Base-by-base conservation (phyloP, 2,113 vertebrate genomes). In the Pleuronectes platessa region DNA sequence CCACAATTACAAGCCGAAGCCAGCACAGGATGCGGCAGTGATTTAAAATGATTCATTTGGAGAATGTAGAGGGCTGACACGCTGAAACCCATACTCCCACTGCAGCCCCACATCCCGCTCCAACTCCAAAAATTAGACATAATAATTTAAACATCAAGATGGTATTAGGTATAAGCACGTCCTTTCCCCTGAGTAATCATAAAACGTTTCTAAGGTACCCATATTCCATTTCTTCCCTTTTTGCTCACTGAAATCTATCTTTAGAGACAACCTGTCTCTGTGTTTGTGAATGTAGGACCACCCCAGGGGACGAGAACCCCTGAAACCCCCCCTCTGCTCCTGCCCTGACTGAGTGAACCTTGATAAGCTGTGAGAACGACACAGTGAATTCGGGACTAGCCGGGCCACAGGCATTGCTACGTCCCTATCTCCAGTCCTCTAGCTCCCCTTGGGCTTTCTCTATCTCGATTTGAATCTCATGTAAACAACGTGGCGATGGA, bases 11-110 rank as follows among this genome's bases (percentile, higher is more conserved):
- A 86, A 90, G 80, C 83, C 77, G 68, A 86, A 83, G 86, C 84
- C 88, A 87, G 85, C 86, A 91, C 93, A 93, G 91, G 93, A 94
- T 93, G 90, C 88, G 68, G 89, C 78, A 83, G 82, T 78, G 83
- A 87, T 90, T 91, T 92, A 67, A 81, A 92, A 86, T 89, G 88
- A 93, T 91, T 93, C 77, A 89, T 93, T 89, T 86, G 63, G 74
- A 81, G 79, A 88, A 92, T 88, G 81, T 71, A 62, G 73, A 79
- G 86, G 81, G 81, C 89, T 85, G 89, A 91, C 84, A 83, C 70
- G 67, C 78, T 73, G 76, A 81, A 89, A 89, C 68, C 31, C 65
- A 79, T 65, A 83, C 67, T 81, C 60, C 35, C 79, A 64, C 47
- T 45, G 71, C 76, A 82, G 61, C 62, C 56, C 71, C 1, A 7